These are phyloP conservation scores for Chiridota heheva DNA, from an alignment of 35 echinoderm and acorn worm species.

Conservation along the genomic window DNA sequence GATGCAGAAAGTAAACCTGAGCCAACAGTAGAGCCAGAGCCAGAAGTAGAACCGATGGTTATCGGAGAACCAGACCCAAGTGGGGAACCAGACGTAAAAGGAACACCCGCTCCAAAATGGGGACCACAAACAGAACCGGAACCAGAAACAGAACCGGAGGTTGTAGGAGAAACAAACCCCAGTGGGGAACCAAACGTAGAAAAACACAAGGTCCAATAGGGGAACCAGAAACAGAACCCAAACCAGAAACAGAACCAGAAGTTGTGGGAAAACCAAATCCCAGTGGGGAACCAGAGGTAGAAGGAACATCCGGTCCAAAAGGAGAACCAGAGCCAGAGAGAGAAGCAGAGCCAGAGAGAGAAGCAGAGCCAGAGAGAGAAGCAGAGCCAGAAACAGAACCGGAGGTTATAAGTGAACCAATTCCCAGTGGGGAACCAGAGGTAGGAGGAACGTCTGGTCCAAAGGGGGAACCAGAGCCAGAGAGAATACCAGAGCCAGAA, in stretches of 20 bases:
- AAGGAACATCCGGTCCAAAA: neutral
- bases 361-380: constrained; percentile 14
- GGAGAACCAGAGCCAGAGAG: too few species aligned
- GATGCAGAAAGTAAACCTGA: neutral
- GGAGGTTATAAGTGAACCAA: too few species aligned
- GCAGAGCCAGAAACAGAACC: too few species aligned
- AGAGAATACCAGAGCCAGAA: constrained; percentile 4
- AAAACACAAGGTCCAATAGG: constrained; percentile 22
- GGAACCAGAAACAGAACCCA: constrained; percentile 48
- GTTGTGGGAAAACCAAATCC: constrained; percentile 22
- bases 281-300: constrained; percentile 12
- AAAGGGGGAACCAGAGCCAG: constrained; percentile 5
- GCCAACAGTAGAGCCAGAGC: neutral
- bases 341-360: constrained; percentile 1
- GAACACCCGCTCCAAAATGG: neutral
- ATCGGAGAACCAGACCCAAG: constrained; percentile 29
- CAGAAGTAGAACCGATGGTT: constrained; percentile 42
- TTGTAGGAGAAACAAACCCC: constrained; percentile 11
- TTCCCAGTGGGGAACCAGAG: constrained; percentile 29
- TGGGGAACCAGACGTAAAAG: constrained; percentile 38
- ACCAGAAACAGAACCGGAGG: constrained; percentile 6
- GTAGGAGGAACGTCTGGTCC: neutral
- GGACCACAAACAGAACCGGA: constrained; percentile 20
- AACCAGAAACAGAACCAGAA: constrained; percentile 51
- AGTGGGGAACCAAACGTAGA: constrained; percentile 41